These are phyloP conservation scores for Sebastes matsubarae DNA, from an alignment of 2,797 vertebrate species.

Conservation along the genomic window DNA sequence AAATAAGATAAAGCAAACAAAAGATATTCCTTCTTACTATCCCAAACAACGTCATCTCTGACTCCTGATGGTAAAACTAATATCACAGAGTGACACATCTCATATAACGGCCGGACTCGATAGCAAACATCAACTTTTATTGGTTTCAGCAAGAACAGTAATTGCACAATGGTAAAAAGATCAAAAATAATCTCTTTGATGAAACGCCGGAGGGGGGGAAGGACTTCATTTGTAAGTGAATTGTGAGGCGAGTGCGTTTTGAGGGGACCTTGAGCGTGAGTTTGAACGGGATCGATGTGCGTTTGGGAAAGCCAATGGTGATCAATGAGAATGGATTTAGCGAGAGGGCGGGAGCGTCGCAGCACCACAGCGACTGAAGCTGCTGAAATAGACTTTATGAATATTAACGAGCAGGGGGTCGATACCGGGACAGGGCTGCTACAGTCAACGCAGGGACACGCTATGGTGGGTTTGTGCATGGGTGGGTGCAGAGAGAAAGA, in stretches of 20 bases:
- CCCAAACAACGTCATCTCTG: slow-evolving; percentile 30
- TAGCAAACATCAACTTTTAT: slow-evolving; percentile 66
- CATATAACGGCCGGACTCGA: slow-evolving; percentile 42
- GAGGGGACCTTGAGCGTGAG: slow-evolving; percentile 86
- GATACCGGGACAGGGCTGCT: slow-evolving; percentile 79
- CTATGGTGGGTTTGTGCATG: slow-evolving; percentile 25
- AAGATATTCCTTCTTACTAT: slow-evolving; percentile 5
- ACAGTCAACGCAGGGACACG: slow-evolving; percentile 57
- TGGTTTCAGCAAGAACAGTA: slow-evolving; percentile 68
- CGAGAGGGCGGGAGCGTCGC: slow-evolving; percentile 65
- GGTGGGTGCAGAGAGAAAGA: neutral
- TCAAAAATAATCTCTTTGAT: slow-evolving; percentile 67
- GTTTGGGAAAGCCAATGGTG: slow-evolving; percentile 87
- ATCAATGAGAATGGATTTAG: slow-evolving; percentile 98
- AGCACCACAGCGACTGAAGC: slow-evolving; percentile 86
- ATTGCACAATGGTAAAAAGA: slow-evolving; percentile 70
- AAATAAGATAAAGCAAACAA: slow-evolving; percentile 13
- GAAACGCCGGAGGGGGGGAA: slow-evolving; percentile 33
- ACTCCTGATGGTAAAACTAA: slow-evolving; percentile 61
- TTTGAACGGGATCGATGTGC: slow-evolving; percentile 85
- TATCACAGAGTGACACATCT: slow-evolving; percentile 59
- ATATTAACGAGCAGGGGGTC: slow-evolving; percentile 92
- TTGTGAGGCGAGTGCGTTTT: slow-evolving; percentile 71
- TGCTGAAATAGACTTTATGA: slow-evolving; percentile 94
- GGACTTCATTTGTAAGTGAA: slow-evolving; percentile 78